Base-by-base conservation (phyloP, 2,113 vertebrate species). In the Brachirus orientalis region DNA sequence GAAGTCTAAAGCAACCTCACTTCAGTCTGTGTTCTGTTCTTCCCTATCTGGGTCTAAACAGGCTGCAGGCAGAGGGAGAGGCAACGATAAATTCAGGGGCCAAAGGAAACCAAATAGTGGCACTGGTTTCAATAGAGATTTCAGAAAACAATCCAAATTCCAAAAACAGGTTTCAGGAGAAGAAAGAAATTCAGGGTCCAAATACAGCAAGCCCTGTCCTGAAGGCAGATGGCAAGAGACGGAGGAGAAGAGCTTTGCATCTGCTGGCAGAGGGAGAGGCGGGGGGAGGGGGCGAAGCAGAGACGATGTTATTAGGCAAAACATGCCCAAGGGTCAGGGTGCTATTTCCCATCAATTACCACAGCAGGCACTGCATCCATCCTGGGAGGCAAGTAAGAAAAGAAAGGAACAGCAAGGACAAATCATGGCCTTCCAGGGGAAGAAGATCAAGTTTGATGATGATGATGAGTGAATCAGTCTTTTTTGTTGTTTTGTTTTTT, bases 331-430 rank as follows among this genome's bases (percentile, higher is more conserved):
- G 12, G 72, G 82, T 38, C 28, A 68, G 40, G 60, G 56, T 10
- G 56, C 9, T n/a, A 83, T 72, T 61, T 91, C 86, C 38, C 77
- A 83, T n/a, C 61, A 45, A 33, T 58, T 69, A 51, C 86, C 80
- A 41, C 84, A 93, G 13, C 89, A 94, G 46, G 85, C 94, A 8
- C 94, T 99, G 86, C 98, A 99, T 91, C 98, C 98, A 2, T 99
- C 97, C 0, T 99, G 98, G 98, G 97, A 98, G 92, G 98, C 97
- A 44, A 99, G 98, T 86, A 94, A 82, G 74, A 96, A 92, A 68
- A 94, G 94, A 53, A 96, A 95, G 72, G 95, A 97, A 58, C 95
- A 98, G 64, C 92, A 94, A 17, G 94, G 94, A 78, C 94, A 96
- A 77, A 95, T 98, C 72, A 67, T 94, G 85, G 94, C 91, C 50